Base-by-base conservation (phyloP, 2,888 invertebrate species). In the Tiliacea aurago region DNA sequence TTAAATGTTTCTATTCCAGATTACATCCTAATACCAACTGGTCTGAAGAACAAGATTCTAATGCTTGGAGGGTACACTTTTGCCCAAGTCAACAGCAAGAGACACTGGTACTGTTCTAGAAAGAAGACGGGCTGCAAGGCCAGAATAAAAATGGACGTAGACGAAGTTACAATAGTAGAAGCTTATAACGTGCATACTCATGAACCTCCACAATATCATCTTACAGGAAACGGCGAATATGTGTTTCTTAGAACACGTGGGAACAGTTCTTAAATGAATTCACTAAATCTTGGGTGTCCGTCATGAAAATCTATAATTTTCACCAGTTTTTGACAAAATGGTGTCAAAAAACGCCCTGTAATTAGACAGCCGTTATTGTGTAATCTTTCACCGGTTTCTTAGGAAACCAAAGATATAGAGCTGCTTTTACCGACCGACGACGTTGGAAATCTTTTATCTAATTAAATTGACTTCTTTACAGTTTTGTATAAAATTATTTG, bases 61-160 rank as follows among this genome's bases (percentile, higher is more conserved):
- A 84, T 89, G 85, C 47, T 84, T 10, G 81, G 78, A 13, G 87
- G 87, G 0, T 91, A 80, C 72, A 91, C 90, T 0, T 91, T 87
- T 43, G 80, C 86, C 0, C 84, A 86, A 63, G 78, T 65, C 45
- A n/a, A 65, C n/a, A 81, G 78, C 11, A 84, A 78, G 18, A 75
- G 76, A 18, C 76, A 73, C 18, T 90, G 84, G 79, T 87, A 89
- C 13, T 86, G 89, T 67, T 81, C 89, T 7, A 58, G 51, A 63
- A 84, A 81, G 65, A 66, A 69, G 18, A n/a, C 11, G 0, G 86
- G 86, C 0, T 90, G 89, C 55, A 87, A 76, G 66, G 87, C 89
- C 11, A 80, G 62, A 18, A 83, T 90, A 4, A 86, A 82, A 33
- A 77, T 90, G 74, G 72, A 79, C n/a, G 47, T 45, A 0, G 73